Percentiles rank a stretch among this genome's conserved stretches.
phyloP scores from a whole-genome alignment of 2,888 invertebrate species.

The Drosophila mettleri region DNA sequence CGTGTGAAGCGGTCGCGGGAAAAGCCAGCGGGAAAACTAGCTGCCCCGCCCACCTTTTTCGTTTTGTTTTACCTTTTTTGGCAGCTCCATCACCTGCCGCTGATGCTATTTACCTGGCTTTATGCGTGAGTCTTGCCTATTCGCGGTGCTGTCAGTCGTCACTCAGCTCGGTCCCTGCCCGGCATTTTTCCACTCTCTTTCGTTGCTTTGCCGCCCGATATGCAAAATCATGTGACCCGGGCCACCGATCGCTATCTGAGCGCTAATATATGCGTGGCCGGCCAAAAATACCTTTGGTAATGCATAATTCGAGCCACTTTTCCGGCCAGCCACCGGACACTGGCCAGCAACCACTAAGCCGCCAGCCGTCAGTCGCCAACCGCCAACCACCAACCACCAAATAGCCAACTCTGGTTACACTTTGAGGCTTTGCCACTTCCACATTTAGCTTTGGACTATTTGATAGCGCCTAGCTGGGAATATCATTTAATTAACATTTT shows the following conservation, averaged over 20 bases:
- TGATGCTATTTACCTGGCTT: conserved; percentile 34
- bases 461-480: conserved; percentile 61
- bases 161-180: conserved; percentile 56
- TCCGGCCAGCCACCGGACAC: conserved; percentile 69
- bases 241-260: conserved; percentile 68
- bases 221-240: conserved; percentile 77
- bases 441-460: conserved; percentile 14
- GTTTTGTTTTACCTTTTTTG: background rate
- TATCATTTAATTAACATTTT: conserved; percentile 80
- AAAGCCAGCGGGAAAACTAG: conserved; percentile 17
- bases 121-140: conserved; percentile 74
- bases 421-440: conserved; percentile 48
- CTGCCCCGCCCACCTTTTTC: conserved; percentile 4
- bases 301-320: conserved; percentile 79
- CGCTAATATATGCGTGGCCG: conserved; percentile 78
- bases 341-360: conserved; percentile 32
- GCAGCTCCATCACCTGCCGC: conserved; percentile 65
- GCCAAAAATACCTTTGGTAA: conserved; percentile 65
- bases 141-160: conserved; percentile 78
- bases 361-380: conserved; percentile 8
- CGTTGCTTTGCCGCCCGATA: conserved; percentile 44
- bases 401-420: conserved; percentile 30
- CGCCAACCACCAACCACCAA: conserved; percentile 27
- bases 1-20: conserved; percentile 61
- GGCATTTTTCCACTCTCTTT: conserved; percentile 33